A percentile compares a stretch with the other conserved stretches of the same genome.
Evolutionary conservation across 2,113 vertebrate genomes (phyloP).

Genomic region (Myxocyprinus asiaticus): DNA sequence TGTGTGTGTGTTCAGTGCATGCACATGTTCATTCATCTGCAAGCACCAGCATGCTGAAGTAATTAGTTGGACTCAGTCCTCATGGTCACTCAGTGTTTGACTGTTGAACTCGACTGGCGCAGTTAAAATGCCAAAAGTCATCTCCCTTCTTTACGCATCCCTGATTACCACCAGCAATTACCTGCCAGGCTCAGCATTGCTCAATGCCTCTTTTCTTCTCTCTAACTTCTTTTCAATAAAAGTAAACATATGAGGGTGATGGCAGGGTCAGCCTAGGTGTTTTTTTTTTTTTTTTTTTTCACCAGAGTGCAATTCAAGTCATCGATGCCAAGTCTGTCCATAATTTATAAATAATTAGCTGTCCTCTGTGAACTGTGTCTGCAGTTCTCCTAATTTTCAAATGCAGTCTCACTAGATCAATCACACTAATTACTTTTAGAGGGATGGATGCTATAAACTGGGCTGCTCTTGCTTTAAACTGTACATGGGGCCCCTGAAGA

Average conservation of each 20-base stretch:
- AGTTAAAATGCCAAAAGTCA: conserved; percentile 51
- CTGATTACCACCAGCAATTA: conserved; percentile 71
- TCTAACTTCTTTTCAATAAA: conserved; percentile 17
- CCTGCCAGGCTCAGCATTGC: conserved; percentile 26
- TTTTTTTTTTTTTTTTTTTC: not conserved
- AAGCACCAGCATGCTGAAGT: conserved; percentile 51
- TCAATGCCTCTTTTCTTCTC: not conserved
- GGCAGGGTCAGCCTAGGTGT: conserved; percentile 10
- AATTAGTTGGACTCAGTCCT: conserved; percentile 65
- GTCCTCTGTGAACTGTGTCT: conserved; percentile 8
- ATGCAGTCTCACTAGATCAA: conserved; percentile 22
- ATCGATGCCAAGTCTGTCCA: conserved; percentile 16
- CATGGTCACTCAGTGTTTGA: conserved; percentile 58
- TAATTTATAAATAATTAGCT: conserved; percentile 47
- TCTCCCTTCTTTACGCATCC: conserved; percentile 55
- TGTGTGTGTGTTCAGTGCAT: not conserved
- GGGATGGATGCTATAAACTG: conserved; percentile 13
- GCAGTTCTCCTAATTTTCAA: conserved; percentile 8
- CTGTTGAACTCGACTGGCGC: conserved; percentile 55
- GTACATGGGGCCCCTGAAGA: conserved; percentile 8
- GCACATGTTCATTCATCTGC: conserved; percentile 19
- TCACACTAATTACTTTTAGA: conserved; percentile 36
- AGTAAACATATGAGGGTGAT: conserved; percentile 1
- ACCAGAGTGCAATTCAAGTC: conserved; percentile 19
- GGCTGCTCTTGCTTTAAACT: conserved; percentile 17